Evolutionary conservation across 2,113 vertebrate species (phyloP), one percentile per base, ranked within the genome.

Genomic region (Ochotona curzoniae): DNA sequence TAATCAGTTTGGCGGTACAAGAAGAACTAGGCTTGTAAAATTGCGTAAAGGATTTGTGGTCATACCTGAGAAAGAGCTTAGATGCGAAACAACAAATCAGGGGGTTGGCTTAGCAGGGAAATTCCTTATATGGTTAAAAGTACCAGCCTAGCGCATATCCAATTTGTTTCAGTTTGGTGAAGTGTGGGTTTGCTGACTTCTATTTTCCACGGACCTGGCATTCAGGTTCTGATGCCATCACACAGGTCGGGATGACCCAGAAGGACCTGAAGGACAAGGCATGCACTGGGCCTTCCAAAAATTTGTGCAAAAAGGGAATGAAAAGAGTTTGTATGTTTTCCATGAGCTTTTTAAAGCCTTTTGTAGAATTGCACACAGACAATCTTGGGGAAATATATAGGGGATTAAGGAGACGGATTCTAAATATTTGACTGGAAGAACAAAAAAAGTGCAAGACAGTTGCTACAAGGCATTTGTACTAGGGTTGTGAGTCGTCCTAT

Each of bases 41-140:
- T 15, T 78, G 76, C 57, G 73, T 18, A 91, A 66, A 94, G 11
- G n/a, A 67, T 38, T 78, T 71, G 38, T 74, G 67, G 51, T 74
- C 78, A 60, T 38, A 83, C 35, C 64, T 26, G 83, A 84, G 66
- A 93, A 95, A 91, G 70, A 83, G 47, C 74, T 94, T 17, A 63
- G 74, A 86, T 60, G 47, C 57, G 89, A 47, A 49, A 71, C 67
- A 70, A 87, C 30, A 83, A 91, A 83, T 90, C 26, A 57, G 32
- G 67, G 6, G 28, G 17, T 64, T 69, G 78, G 17, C 35, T 96
- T 82, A 74, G 51, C 74, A 90, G 57, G 51, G 20, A 28, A 64
- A 93, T 87, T 93, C 73, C 76, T 78, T 70, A 61, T 61, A 44
- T 47, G 28, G 87, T 73, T 49, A 89, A 76, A 89, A 74, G 51